A percentile compares a stretch with the other conserved stretches of the same genome.
phyloP scores from a whole-genome alignment of 2,113 vertebrate species.

The Pimephales promelas region DNA sequence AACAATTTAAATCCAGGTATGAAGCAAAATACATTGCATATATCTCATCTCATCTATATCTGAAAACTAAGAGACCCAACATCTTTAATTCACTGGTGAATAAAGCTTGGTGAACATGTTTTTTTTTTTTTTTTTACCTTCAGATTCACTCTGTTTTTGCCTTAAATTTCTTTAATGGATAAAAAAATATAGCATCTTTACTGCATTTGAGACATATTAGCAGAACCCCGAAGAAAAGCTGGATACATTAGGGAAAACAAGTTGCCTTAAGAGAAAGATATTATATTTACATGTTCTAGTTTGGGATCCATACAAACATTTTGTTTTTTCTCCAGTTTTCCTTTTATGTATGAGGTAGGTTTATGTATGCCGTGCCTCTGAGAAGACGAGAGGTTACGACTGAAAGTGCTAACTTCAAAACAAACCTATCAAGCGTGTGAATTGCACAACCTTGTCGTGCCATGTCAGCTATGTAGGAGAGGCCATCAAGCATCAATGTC shows the following conservation, averaged over 20 bases:
- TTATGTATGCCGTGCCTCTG: not conserved
- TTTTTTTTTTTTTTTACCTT: too few relatives aligned
- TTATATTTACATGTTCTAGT: not conserved
- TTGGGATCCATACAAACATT: not conserved
- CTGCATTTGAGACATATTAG: not conserved
- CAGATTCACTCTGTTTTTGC: too few relatives aligned
- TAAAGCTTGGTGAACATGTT: too few relatives aligned
- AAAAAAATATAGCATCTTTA: not conserved
- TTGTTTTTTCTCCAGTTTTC: not conserved
- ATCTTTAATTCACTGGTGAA: too few relatives aligned
- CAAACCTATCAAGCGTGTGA: conserved; percentile 25
- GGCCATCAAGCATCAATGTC: conserved; percentile 39
- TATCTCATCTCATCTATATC: too few relatives aligned
- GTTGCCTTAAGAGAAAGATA: not conserved
- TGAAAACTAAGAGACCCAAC: too few relatives aligned
- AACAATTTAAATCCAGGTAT: not conserved
- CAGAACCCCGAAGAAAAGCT: not conserved
- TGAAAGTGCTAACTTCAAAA: conserved; percentile 19
- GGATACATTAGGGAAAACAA: not conserved
- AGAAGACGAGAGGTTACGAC: not conserved
- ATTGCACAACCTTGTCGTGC: conserved; percentile 44
- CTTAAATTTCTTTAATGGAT: not conserved
- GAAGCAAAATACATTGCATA: not conserved
- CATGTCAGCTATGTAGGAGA: conserved; percentile 7
- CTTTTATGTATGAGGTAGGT: not conserved